A percentile compares a stretch with the other conserved stretches of the same genome.
Conservation (phyloP, 2,113 vertebrate genomes). For the Tachycineta bicolor region DNA sequence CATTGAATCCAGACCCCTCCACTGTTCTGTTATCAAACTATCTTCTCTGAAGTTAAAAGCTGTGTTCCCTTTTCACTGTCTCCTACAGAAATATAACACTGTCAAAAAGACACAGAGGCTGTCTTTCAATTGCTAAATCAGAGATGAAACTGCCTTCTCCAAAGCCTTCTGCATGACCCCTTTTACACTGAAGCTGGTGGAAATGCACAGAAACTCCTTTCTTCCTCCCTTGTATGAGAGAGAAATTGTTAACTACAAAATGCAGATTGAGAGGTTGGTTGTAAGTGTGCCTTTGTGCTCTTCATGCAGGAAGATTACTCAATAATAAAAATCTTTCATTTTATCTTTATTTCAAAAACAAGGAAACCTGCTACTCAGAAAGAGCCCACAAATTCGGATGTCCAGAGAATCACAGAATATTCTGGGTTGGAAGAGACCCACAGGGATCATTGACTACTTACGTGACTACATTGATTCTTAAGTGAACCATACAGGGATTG, state of each 20-base stretch:
- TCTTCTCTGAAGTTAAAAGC: constrained; percentile 41
- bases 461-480: too few relatives aligned
- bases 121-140: constrained; percentile 41
- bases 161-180: constrained; percentile 13
- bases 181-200: background rate
- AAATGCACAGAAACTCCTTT: background rate
- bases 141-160: constrained; percentile 44
- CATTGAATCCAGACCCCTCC: constrained; percentile 8
- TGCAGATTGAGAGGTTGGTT: background rate
- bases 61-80: background rate
- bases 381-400: background rate
- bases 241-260: constrained; percentile 26
- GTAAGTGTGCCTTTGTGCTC: background rate
- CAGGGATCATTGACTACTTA: background rate
- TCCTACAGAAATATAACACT: constrained; percentile 1
- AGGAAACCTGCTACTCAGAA: background rate
- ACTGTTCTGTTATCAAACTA: constrained; percentile 39
- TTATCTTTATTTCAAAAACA: background rate
- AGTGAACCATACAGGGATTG: background rate
- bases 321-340: background rate
- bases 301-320: background rate
- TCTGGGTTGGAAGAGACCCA: background rate
- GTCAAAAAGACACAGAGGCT: background rate
- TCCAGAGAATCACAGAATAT: background rate
- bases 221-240: background rate